Conservation (phyloP, 2,888 invertebrate species). For the Amaurobius ferox region DNA sequence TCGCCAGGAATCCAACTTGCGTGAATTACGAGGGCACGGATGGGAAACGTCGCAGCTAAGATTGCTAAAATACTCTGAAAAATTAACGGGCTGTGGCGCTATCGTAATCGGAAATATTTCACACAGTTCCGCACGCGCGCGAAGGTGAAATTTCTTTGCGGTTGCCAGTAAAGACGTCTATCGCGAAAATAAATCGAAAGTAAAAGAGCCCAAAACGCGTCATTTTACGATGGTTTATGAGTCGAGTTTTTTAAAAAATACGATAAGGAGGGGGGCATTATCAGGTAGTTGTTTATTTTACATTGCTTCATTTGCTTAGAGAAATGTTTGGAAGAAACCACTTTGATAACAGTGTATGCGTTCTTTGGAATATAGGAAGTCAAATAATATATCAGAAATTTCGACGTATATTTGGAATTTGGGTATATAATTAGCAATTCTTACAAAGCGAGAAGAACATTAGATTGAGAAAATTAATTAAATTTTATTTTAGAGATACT, state of each 20-base stretch:
- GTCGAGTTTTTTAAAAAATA: not conserved
- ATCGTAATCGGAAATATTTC: not conserved
- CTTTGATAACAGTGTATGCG: too few relatives aligned
- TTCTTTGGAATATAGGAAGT: too few relatives aligned
- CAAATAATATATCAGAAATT: too few relatives aligned
- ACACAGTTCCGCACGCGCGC: not conserved
- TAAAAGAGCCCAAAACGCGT: not conserved
- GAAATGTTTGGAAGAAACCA: too few relatives aligned
- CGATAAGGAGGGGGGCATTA: not conserved
- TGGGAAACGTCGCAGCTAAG: not conserved
- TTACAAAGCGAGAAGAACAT: too few relatives aligned
- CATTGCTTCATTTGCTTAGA: too few relatives aligned
- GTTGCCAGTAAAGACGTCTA: not conserved
- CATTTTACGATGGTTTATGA: not conserved
- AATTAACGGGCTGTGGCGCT: slow-evolving; percentile 6
- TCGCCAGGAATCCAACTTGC: not conserved
- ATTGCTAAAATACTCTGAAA: not conserved
- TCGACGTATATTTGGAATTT: too few relatives aligned
- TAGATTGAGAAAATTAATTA: too few relatives aligned
- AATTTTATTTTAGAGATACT: too few relatives aligned
- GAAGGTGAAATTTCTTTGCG: not conserved
- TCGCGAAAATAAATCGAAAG: not conserved
- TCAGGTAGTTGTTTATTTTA: not conserved
- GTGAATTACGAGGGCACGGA: not conserved
- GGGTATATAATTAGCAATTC: too few relatives aligned